These are phyloP conservation scores for Tillus elongatus DNA, from an alignment of 2,888 invertebrate species.

Conservation along the genomic window DNA sequence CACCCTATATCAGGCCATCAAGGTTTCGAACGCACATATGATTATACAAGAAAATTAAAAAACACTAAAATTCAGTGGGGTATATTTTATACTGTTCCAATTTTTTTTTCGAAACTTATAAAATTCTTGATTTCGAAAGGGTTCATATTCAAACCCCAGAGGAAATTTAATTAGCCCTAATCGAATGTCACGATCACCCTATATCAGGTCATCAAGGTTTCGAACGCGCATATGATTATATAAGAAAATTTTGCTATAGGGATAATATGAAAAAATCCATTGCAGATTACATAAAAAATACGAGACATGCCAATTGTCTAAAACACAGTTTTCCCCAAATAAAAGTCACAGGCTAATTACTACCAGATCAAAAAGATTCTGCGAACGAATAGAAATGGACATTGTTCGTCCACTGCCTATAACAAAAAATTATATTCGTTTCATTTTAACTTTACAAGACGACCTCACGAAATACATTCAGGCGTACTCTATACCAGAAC, in stretches of 20 bases:
- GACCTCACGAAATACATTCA: conserved; percentile 30
- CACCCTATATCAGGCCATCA: not conserved
- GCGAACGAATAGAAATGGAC: conserved; percentile 25
- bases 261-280: not conserved
- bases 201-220: no score
- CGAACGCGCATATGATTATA: not conserved
- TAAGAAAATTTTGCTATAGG: not conserved
- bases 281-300: not conserved
- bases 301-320: not conserved
- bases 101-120: no score
- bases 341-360: conserved; percentile 28
- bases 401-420: conserved; percentile 26
- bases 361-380: conserved; percentile 21
- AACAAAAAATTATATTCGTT: conserved; percentile 21
- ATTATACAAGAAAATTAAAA: no score
- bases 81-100: no score
- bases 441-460: conserved; percentile 25
- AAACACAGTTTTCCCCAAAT: not conserved
- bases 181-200: no score
- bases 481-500: conserved; percentile 27
- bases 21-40: not conserved
- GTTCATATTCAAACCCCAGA: no score
- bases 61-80: no score
- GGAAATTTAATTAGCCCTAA: no score
- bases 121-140: no score